A percentile compares a stretch with the other conserved stretches of the same genome.
Evolutionary conservation across 2,797 vertebrate species (phyloP).

Genomic region (Hipposideros larvatus): DNA sequence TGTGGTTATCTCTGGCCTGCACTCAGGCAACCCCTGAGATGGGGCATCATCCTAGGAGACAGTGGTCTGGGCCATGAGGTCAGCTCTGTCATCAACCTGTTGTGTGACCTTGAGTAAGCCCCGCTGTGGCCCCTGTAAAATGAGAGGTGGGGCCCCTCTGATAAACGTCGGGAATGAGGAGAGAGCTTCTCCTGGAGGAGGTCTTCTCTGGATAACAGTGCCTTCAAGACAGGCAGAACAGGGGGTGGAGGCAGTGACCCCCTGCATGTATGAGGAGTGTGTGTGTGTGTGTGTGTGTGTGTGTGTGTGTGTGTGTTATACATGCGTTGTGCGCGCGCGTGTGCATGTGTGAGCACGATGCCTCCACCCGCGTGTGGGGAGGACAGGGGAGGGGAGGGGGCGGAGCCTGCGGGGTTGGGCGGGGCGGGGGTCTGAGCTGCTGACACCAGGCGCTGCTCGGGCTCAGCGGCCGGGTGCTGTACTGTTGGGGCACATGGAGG

Average conservation of each 20-base stretch:
- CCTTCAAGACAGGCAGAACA: not conserved
- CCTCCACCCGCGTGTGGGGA: not conserved
- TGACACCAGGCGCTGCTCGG: constrained; percentile 36
- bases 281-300: not conserved
- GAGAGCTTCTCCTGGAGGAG: not conserved
- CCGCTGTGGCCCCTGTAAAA: not conserved
- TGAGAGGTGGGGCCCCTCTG: not conserved
- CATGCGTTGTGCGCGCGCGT: not conserved
- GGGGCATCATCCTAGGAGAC: not conserved
- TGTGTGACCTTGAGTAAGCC: not conserved
- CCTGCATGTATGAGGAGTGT: not conserved
- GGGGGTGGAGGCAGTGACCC: not conserved
- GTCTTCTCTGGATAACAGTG: not conserved
- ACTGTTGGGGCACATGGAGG: constrained; percentile 61
- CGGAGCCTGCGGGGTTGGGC: constrained; percentile 38
- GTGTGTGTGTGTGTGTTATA: not conserved
- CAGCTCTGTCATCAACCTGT: not conserved
- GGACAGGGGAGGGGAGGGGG: not conserved
- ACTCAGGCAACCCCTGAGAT: not conserved
- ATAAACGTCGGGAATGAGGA: not conserved
- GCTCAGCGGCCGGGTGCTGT: constrained; percentile 21
- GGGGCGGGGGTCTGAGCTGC: constrained; percentile 32
- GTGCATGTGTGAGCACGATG: not conserved
- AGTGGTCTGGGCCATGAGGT: not conserved
- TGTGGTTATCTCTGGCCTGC: not conserved